phyloP scores from a whole-genome alignment of 2,113 vertebrate genomes.

The Argyrosomus japonicus region DNA sequence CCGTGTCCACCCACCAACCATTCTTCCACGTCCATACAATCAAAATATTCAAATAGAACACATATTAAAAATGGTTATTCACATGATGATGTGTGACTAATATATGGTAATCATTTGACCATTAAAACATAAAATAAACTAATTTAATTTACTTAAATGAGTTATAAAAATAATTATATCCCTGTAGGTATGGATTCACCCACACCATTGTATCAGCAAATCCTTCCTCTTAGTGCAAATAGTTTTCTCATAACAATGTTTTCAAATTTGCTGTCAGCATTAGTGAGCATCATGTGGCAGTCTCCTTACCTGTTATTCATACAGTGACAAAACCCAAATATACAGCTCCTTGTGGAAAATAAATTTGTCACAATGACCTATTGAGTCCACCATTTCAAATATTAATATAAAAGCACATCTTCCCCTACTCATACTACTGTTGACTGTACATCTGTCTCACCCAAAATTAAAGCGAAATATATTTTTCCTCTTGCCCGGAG shows the following conservation, averaged over 20 bases:
- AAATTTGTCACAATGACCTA: too few species aligned
- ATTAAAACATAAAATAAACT: neutral
- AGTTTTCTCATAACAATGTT: neutral
- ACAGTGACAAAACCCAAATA: too few species aligned
- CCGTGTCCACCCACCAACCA: neutral
- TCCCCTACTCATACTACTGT: neutral
- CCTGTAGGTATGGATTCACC: neutral
- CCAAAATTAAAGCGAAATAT: neutral
- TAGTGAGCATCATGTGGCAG: too few species aligned
- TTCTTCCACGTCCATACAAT: neutral
- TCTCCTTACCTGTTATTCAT: too few species aligned
- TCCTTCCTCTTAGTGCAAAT: too few species aligned
- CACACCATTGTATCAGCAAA: neutral
- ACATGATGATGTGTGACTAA: neutral
- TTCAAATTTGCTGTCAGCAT: neutral
- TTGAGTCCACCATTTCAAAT: too few species aligned
- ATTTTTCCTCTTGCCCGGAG: neutral
- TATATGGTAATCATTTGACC: neutral
- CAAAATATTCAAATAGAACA: conserved; percentile 1
- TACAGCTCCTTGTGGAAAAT: too few species aligned
- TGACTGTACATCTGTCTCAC: neutral
- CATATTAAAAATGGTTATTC: neutral
- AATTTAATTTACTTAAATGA: neutral
- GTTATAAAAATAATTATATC: neutral
- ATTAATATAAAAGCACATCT: neutral